These are phyloP conservation scores for Genyomyrus donnyi DNA, from an alignment of 2,113 vertebrate species.

Conservation along the genomic window DNA sequence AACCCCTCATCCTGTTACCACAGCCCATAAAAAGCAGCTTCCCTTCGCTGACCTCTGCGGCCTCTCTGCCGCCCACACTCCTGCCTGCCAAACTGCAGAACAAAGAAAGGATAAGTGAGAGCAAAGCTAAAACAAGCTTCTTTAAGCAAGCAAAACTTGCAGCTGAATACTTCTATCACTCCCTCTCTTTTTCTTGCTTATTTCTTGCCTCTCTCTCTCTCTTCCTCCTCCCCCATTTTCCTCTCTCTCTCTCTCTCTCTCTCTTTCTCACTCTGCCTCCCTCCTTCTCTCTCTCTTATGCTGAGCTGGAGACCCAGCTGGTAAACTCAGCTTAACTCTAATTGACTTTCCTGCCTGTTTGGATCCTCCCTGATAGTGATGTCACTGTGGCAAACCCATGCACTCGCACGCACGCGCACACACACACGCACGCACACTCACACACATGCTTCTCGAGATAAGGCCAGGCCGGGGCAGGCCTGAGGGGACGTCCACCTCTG, in stretches of 20 bases:
- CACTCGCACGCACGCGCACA: constrained; percentile 27
- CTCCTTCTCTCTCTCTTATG: constrained; percentile 32
- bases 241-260: constrained; percentile 40
- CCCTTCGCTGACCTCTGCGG: constrained; percentile 47
- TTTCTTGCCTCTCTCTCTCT: constrained; percentile 45
- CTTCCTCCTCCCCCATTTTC: constrained; percentile 47
- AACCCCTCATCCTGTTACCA: constrained; percentile 60
- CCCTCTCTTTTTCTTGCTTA: constrained; percentile 48
- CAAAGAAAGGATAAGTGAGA: background rate
- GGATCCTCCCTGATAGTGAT: constrained; percentile 56
- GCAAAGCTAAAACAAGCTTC: constrained; percentile 21
- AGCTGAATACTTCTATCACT: constrained; percentile 48
- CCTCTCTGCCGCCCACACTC: constrained; percentile 41
- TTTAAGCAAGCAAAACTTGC: constrained; percentile 28
- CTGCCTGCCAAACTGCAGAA: constrained; percentile 27
- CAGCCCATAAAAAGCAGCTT: constrained; percentile 47
- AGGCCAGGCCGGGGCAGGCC: constrained; percentile 31
- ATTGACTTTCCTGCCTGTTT: constrained; percentile 62
- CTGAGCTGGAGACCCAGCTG: constrained; percentile 46
- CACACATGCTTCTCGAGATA: constrained; percentile 27
- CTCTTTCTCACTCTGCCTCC: constrained; percentile 36
- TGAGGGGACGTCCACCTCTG: background rate
- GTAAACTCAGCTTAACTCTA: constrained; percentile 60
- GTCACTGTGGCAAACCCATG: constrained; percentile 47
- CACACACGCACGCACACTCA: constrained; percentile 23